A percentile compares a stretch with the other conserved stretches of the same genome.
These are phyloP conservation scores for Gibbula magus DNA, from an alignment of 2,888 invertebrate species.

Conservation along the genomic window DNA sequence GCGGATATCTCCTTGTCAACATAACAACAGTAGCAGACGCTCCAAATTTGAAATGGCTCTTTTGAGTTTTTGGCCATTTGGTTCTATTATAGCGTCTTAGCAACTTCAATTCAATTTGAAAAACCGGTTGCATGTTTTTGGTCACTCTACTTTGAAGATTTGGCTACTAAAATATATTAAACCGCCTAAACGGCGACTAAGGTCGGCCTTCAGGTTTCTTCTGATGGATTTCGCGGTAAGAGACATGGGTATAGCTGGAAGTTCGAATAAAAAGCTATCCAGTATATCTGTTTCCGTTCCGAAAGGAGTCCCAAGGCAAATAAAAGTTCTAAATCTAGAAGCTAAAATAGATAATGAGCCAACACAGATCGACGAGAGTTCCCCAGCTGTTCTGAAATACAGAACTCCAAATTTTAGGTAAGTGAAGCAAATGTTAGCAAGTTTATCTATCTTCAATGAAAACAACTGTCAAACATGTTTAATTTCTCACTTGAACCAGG, in stretches of 20 bases:
- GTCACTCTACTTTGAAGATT: neutral
- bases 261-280: conserved; percentile 41
- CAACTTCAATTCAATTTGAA: no score
- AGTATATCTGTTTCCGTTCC: conserved; percentile 44
- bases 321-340: conserved; percentile 61
- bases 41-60: conserved; percentile 9
- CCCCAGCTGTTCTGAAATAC: conserved; percentile 70
- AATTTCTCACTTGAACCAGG: no score
- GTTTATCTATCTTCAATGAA: neutral
- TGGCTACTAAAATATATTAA: neutral
- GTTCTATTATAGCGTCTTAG: no score
- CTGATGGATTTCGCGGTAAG: conserved; percentile 48
- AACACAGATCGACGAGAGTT: conserved; percentile 71
- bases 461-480: no score
- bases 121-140: no score
- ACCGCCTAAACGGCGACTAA: neutral
- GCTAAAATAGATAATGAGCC: conserved; percentile 69
- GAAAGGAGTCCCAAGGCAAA: conserved; percentile 52
- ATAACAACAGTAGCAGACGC: conserved; percentile 13
- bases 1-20: conserved; percentile 6
- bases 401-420: conserved; percentile 73
- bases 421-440: neutral
- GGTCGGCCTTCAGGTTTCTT: conserved; percentile 20
- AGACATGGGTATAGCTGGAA: conserved; percentile 44
- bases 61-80: no score